A percentile compares a stretch with the other conserved stretches of the same genome.
phyloP scores from a whole-genome alignment of 1,140 invertebrate genomes.

The Drosophila paulistorum region DNA sequence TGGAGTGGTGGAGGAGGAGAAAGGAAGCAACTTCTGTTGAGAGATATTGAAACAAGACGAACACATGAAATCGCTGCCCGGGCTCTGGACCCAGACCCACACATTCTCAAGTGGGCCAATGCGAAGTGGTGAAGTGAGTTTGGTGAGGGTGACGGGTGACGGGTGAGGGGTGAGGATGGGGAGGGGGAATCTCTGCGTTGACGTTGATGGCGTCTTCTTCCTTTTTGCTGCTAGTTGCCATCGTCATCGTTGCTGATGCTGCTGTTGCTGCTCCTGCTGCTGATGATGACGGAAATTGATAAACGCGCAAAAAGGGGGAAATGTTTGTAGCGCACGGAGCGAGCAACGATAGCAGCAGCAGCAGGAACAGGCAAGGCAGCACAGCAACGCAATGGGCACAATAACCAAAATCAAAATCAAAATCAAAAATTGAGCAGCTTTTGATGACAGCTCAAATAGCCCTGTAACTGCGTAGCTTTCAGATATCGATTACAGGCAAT shows the following conservation, averaged over 20 bases:
- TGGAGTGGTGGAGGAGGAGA: constrained; percentile 15
- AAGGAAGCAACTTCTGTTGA: constrained; percentile 41
- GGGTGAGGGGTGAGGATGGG: not conserved
- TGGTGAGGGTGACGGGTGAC: not conserved
- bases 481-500: constrained; percentile 51
- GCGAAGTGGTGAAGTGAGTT: not conserved
- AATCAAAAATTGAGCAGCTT: constrained; percentile 81
- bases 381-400: constrained; percentile 30
- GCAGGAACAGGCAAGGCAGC: no score
- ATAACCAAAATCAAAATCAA: constrained; percentile 74
- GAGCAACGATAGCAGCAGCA: constrained; percentile 41
- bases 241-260: constrained; percentile 33
- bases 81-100: not conserved
- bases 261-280: constrained; percentile 23
- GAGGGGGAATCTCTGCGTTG: constrained; percentile 18
- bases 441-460: constrained; percentile 78
- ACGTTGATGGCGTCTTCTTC: constrained; percentile 40
- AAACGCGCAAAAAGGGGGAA: constrained; percentile 73
- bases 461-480: constrained; percentile 39
- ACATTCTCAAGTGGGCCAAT: constrained; percentile 7
- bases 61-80: not conserved
- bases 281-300: constrained; percentile 79
- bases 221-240: constrained; percentile 23
- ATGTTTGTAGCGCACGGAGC: constrained; percentile 52
- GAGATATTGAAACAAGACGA: constrained; percentile 53